Base-by-base conservation (phyloP, 1,140 invertebrate genomes). In the Aleiodes sp. region DNA sequence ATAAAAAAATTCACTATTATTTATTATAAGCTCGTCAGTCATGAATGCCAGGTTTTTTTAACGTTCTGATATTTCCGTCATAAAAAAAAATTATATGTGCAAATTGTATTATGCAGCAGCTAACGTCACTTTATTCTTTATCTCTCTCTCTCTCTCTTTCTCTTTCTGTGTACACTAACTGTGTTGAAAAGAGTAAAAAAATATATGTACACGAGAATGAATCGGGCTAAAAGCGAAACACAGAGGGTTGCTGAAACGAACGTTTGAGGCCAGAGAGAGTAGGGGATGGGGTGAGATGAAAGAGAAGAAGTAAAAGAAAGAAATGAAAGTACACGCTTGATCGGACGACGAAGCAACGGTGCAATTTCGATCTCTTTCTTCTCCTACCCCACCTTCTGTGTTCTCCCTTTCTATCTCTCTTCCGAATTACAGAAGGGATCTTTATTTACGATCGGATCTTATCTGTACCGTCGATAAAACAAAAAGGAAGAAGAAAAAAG, bases 241-340 rank as follows among this genome's bases (percentile, higher is more conserved):
- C 46, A 52, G 4, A 24, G 46, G 46, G 46, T 16, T 9, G 21
- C 31, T 59, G 4, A 19, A 64, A 19, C 19, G 39, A 9, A 29
- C 14, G 37, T 33, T 29, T 43, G 46, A 64, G 61, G 43, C 41
- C 41, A 16, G 41, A 46, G n/a, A 46, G 41, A 16, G 24, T 35
- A 19, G 41, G 39, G 29, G 6, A 59, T 8, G 33, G 59, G 29
- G 39, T 56, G 46, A 39, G 46, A 41, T 3, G 52, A 65, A 24
- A 26, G 41, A 39, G 46, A 67, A 41, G 33, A 33, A 46, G 62
- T 39, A 41, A 60, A 63, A 52, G 16, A 66, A 57, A 64, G 64
- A 71, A 56, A 37, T 24, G 33, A 65, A 9, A 37, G 57, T 14
- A 35, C 46, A 52, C 46, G 46, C 46, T 52, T 52, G 46, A 52